Conservation (phyloP, 2,113 vertebrate genomes). For the Cromileptes altivelis region DNA sequence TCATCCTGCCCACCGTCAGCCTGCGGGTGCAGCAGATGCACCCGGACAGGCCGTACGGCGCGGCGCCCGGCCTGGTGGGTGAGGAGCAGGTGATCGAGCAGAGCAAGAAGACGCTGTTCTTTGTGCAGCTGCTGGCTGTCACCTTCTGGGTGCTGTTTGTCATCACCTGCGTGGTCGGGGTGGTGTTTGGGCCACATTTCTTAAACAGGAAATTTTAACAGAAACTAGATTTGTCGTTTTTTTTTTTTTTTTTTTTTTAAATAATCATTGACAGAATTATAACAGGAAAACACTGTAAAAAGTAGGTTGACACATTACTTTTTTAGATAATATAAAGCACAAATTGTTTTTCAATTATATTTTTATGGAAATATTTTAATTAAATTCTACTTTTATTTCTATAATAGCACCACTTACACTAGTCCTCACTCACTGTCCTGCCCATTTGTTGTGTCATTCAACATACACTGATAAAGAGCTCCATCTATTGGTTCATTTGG, state of each 20-base stretch:
- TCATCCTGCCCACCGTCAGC: slow-evolving; percentile 87
- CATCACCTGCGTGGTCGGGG: slow-evolving; percentile 80
- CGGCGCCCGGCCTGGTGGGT: slow-evolving; percentile 40
- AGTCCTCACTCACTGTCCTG: neutral
- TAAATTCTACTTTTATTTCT: neutral
- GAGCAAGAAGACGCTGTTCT: slow-evolving; percentile 73
- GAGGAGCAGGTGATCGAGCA: slow-evolving; percentile 69
- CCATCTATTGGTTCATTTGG: slow-evolving; percentile 67
- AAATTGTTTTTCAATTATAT: neutral
- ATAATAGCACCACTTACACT: neutral
- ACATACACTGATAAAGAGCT: slow-evolving; percentile 43
- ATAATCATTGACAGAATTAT: too few species aligned
- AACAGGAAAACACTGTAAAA: neutral
- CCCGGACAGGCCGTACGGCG: slow-evolving; percentile 23
- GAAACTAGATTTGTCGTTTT: neutral
- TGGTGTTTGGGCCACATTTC: slow-evolving; percentile 81
- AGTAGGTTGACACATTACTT: neutral
- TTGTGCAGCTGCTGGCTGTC: slow-evolving; percentile 82
- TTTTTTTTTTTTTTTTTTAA: neutral
- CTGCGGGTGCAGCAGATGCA: slow-evolving; percentile 86
- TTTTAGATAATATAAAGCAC: neutral
- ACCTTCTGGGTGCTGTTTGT: slow-evolving; percentile 84
- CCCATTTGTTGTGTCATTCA: neutral
- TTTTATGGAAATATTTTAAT: slow-evolving; percentile 11
- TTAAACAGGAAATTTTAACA: slow-evolving; percentile 62